These are phyloP conservation scores for Meleagris gallopavo DNA, from an alignment of 2,113 vertebrate species.

Conservation along the genomic window DNA sequence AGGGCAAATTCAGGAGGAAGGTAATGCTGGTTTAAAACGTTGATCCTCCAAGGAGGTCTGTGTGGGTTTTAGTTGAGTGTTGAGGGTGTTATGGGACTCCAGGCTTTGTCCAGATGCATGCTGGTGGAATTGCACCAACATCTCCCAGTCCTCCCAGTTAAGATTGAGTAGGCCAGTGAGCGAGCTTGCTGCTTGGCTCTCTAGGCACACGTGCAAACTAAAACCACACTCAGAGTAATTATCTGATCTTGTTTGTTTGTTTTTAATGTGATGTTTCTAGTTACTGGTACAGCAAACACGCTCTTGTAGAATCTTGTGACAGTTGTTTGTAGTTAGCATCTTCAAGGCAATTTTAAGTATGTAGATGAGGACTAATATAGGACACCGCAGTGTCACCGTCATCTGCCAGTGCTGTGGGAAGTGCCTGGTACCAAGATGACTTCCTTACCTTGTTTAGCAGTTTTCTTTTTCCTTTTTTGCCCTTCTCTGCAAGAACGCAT, in stretches of 20 bases:
- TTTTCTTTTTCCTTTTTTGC: conserved; percentile 8
- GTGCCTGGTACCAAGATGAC: background rate
- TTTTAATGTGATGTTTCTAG: conserved; percentile 24
- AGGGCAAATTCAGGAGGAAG: background rate
- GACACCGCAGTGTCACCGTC: background rate
- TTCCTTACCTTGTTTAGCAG: conserved; percentile 9
- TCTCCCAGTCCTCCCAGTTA: background rate
- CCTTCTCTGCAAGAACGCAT: background rate
- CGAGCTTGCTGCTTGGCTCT: background rate
- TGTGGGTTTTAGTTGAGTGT: background rate
- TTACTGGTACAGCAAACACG: conserved; percentile 10
- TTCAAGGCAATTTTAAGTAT: conserved; percentile 6
- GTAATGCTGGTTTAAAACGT: background rate
- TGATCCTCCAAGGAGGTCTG: background rate
- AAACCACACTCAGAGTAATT: conserved; percentile 36
- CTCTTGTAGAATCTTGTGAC: conserved; percentile 38
- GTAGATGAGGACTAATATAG: background rate
- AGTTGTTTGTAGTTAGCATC: conserved; percentile 49
- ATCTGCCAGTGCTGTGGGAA: background rate
- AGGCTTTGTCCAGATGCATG: background rate
- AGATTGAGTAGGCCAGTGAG: background rate
- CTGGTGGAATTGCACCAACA: background rate
- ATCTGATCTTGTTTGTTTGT: conserved; percentile 31
- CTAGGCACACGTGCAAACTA: background rate
- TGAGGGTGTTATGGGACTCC: background rate